Conservation (phyloP, 2,113 vertebrate species). For the Protobothrops mucrosquamatus region DNA sequence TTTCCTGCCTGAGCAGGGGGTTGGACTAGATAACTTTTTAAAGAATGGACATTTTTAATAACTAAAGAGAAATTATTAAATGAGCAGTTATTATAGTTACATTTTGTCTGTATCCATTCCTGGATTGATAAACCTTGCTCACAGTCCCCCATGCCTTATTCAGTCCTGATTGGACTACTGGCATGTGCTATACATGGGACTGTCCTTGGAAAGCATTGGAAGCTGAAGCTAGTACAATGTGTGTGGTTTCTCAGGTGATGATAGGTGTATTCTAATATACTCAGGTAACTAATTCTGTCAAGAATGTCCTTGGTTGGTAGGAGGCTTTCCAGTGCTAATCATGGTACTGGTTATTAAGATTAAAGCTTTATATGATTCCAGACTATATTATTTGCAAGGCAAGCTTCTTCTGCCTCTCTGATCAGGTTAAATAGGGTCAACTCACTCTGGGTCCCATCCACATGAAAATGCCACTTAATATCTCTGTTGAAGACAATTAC, state of each 20-base stretch:
- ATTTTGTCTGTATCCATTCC: not conserved
- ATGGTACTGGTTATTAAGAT: not conserved
- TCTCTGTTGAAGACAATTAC: not conserved
- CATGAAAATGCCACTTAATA: not conserved
- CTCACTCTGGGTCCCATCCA: not conserved
- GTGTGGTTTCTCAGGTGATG: not conserved
- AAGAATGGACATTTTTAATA: conserved; percentile 24
- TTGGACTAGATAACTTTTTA: not conserved
- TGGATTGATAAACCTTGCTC: not conserved
- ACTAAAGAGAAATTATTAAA: conserved; percentile 3
- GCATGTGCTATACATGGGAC: not conserved
- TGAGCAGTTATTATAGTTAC: not conserved
- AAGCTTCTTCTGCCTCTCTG: not conserved
- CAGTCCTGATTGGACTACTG: not conserved
- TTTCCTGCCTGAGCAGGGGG: too few species aligned
- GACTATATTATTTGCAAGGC: not conserved
- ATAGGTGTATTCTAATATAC: not conserved
- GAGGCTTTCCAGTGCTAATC: not conserved
- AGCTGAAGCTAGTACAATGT: not conserved
- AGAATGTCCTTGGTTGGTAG: not conserved
- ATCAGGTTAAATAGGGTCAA: not conserved
- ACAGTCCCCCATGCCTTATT: not conserved
- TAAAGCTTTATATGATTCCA: not conserved
- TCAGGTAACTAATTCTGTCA: not conserved
- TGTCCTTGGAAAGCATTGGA: not conserved